phyloP scores from a whole-genome alignment of 2,113 vertebrate genomes.

The Tachysurus vachellii region DNA sequence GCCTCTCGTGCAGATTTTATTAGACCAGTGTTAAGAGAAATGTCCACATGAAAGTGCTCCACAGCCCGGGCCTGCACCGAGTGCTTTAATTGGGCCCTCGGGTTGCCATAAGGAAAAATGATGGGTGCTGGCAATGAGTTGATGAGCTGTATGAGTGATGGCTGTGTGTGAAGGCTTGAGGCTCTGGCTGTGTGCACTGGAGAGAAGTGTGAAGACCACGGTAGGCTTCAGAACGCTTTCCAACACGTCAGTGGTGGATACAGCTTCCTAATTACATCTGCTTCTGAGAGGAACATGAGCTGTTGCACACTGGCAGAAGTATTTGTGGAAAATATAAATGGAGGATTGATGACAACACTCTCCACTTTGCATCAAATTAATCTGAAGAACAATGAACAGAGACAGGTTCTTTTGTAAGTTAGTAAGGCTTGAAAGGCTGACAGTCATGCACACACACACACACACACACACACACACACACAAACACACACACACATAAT shows the following conservation, averaged over 20 bases:
- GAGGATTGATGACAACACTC: constrained; percentile 68
- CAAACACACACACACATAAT: background rate
- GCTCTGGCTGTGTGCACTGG: constrained; percentile 22
- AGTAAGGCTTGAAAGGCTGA: constrained; percentile 43
- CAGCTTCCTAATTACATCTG: constrained; percentile 69
- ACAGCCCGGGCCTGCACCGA: constrained; percentile 9
- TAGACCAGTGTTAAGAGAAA: constrained; percentile 41
- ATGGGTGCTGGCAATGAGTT: constrained; percentile 41
- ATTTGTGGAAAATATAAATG: constrained; percentile 72
- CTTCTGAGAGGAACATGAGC: constrained; percentile 59
- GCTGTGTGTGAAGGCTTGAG: constrained; percentile 35
- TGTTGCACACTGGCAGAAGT: constrained; percentile 69
- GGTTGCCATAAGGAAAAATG: constrained; percentile 51
- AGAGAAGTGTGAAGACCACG: constrained; percentile 14
- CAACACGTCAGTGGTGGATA: constrained; percentile 72
- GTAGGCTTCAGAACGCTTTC: constrained; percentile 13
- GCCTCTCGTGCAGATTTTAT: constrained; percentile 10
- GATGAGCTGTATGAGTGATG: constrained; percentile 47
- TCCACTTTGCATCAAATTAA: constrained; percentile 75
- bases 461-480: constrained; percentile 8
- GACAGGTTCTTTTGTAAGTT: constrained; percentile 66
- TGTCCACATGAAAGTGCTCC: constrained; percentile 32
- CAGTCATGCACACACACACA: background rate
- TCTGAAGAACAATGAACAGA: constrained; percentile 72
- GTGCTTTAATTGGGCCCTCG: constrained; percentile 44